Conservation (phyloP, 2,888 invertebrate species). For the Acanthacorydalis orientalis region DNA sequence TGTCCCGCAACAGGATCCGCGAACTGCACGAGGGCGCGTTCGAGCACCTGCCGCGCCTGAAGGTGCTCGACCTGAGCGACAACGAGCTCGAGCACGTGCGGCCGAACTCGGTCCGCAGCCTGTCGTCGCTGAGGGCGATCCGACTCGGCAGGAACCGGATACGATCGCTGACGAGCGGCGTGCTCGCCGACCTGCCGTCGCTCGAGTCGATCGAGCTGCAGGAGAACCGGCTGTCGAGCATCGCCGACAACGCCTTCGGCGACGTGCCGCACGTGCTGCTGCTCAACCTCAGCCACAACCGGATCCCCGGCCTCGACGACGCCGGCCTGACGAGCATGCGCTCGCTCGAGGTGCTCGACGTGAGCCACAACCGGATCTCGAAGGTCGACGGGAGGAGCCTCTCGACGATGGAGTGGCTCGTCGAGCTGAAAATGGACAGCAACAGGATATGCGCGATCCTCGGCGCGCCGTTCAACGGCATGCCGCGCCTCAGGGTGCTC, state of each 20-base stretch:
- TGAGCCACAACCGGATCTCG: conserved; percentile 62
- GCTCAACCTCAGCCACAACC: conserved; percentile 70
- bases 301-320: conserved; percentile 54
- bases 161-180: conserved; percentile 55
- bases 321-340: conserved; percentile 55
- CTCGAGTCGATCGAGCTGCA: conserved; percentile 61
- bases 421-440: conserved; percentile 71
- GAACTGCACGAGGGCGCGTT: conserved; percentile 57
- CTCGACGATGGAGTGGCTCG: conserved; percentile 67
- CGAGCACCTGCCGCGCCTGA: conserved; percentile 48
- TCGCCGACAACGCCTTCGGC: conserved; percentile 58
- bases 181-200: conserved; percentile 59
- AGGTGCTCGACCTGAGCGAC: conserved; percentile 60
- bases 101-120: conserved; percentile 45
- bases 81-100: conserved; percentile 64
- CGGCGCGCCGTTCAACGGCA: conserved; percentile 64
- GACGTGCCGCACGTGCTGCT: conserved; percentile 62
- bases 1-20: conserved; percentile 58
- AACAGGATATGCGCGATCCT: conserved; percentile 67
- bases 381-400: conserved; percentile 46
- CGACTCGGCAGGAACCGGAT: conserved; percentile 53
- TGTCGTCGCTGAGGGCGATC: conserved; percentile 41
- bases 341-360: conserved; percentile 69
- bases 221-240: conserved; percentile 57
- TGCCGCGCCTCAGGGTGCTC: conserved; percentile 68